A percentile compares a stretch with the other conserved stretches of the same genome.
These are phyloP conservation scores for Arrhopalites spinosus DNA, from an alignment of 2,888 invertebrate species.

Conservation along the genomic window DNA sequence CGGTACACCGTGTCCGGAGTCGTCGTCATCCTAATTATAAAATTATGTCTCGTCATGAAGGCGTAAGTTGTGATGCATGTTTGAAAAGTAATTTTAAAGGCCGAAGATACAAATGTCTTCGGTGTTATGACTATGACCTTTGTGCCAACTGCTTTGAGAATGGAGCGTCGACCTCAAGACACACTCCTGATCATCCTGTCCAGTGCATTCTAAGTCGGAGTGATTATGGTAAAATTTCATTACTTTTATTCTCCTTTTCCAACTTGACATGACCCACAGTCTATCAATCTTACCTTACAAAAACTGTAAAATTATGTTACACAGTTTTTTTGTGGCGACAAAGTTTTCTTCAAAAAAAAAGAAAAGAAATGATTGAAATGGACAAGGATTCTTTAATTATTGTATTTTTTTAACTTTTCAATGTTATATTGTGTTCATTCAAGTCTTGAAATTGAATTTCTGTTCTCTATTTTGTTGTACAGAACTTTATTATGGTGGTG, in stretches of 20 bases:
- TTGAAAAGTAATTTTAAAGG: conserved; percentile 96
- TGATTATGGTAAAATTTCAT: conserved; percentile 78
- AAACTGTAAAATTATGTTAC: too few relatives aligned
- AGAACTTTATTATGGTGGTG: conserved; percentile 96
- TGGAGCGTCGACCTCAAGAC: conserved; percentile 87
- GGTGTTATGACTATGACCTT: conserved; percentile 98
- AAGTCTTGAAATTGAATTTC: conserved; percentile 9
- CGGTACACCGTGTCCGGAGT: too few relatives aligned
- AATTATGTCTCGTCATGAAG: conserved; percentile 94
- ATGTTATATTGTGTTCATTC: too few relatives aligned
- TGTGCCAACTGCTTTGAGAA: conserved; percentile 95
- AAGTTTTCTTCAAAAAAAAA: too few relatives aligned
- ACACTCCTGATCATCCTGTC: conserved; percentile 96
- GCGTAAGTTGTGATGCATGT: conserved; percentile 99
- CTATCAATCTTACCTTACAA: too few relatives aligned
- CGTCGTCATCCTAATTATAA: too few relatives aligned
- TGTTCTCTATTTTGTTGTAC: conserved; percentile 57
- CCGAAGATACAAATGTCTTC: conserved; percentile 96
- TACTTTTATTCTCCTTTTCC: too few relatives aligned
- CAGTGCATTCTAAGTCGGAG: conserved; percentile 96
- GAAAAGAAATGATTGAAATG: too few relatives aligned
- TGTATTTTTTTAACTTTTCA: too few relatives aligned
- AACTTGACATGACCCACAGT: neutral
- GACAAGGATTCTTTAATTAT: too few relatives aligned
- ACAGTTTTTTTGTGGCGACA: too few relatives aligned